Evolutionary conservation across 2,888 invertebrate species (phyloP), one percentile per base, ranked within the genome.

Genomic region (Xiphydria camelus): DNA sequence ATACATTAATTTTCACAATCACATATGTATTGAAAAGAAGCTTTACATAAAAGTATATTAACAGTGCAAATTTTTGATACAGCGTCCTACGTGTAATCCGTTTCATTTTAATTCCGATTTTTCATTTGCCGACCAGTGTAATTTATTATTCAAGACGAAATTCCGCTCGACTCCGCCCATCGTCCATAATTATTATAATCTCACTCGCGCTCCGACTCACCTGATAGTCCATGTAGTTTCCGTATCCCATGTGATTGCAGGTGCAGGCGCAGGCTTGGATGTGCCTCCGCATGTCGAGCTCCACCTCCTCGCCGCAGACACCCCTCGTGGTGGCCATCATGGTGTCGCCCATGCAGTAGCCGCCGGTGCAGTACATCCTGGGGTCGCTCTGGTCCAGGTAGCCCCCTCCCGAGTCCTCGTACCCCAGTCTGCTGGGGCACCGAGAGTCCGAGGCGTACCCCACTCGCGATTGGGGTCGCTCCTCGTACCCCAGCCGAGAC

Each of bases 171-270:
- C 22, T 22, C 4, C 7, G 4, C 7, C 7, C 5, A 22, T 22
- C 4, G 7, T 6, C 4, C 7, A 22, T 22, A 6, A 22, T 22
- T 22, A 22, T 22, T 22, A 22, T 22, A 4, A 22, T 22, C 22
- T 6, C 7, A n/a, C n/a, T n/a, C n/a, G n/a, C n/a, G n/a, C 22
- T 6, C 7, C 10, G n/a, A 54, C 68, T 76, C 77, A 89, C 88
- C 86, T 90, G 90, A 79, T 91, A 91, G 81, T 91, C 91, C 86
- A 90, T 87, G 77, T 87, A 91, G 81, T 92, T 92, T 67, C 92
- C 92, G 80, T 90, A 91, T 75, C 92, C 92, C 88, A 92, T 89
- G 82, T 92, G 92, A 82, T 91, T 90, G 83, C 92, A 92, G 68
- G 90, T 87, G 80, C 92, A 92, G 64, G 89, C 87, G 80, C 92